A percentile compares a stretch with the other conserved stretches of the same genome.
Evolutionary conservation across 2,797 vertebrate genomes (phyloP).

Genomic region (Hydrophis major): DNA sequence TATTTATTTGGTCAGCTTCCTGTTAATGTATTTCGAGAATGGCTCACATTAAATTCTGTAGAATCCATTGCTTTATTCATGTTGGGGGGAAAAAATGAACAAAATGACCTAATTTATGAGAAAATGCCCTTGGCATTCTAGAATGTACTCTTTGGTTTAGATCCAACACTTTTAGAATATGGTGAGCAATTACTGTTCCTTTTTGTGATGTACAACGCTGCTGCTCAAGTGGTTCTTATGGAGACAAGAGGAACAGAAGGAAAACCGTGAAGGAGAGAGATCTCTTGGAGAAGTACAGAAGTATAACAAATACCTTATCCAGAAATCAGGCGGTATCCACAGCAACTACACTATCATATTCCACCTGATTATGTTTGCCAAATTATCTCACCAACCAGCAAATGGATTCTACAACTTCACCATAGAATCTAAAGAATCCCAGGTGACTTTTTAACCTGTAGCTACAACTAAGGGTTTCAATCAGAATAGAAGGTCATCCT

Average conservation of each 20-base stretch:
- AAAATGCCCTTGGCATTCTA: background rate
- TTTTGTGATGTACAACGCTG: background rate
- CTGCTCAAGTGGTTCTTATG: background rate
- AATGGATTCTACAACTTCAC: background rate
- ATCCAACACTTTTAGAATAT: background rate
- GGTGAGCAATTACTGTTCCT: background rate
- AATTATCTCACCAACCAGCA: background rate
- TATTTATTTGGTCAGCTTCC: slow-evolving; percentile 24
- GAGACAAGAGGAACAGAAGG: background rate
- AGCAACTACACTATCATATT: background rate
- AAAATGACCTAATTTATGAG: slow-evolving; percentile 2
- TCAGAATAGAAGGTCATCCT: background rate
- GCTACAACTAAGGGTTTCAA: background rate
- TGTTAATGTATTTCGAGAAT: background rate
- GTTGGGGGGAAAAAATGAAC: background rate
- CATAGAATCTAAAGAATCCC: background rate
- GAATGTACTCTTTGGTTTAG: background rate
- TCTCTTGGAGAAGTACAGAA: background rate
- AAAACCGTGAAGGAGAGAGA: background rate
- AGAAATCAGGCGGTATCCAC: background rate
- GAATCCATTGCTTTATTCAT: background rate
- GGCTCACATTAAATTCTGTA: slow-evolving; percentile 16
- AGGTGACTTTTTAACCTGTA: background rate
- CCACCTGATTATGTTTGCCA: background rate
- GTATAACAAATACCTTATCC: background rate